Percentiles rank a stretch among this genome's conserved stretches.
Conservation (phyloP, 2,888 invertebrate species). For the Sepioteuthis lessoniana region DNA sequence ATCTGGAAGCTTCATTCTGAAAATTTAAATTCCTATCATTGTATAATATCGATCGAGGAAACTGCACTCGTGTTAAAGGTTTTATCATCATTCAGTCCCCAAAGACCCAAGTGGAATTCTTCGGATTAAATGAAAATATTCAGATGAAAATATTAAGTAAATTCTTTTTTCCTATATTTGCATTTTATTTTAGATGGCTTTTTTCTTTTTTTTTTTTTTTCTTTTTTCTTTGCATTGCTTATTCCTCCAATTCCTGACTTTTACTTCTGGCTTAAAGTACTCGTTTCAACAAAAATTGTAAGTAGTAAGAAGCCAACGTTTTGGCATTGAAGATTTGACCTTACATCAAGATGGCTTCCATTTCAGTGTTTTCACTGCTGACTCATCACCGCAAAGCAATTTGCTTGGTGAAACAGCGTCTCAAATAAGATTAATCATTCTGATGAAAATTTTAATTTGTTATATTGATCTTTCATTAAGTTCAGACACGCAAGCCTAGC, state of each 20-base stretch:
- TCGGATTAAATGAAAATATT: not conserved
- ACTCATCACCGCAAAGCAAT: not conserved
- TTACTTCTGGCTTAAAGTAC: too few relatives aligned
- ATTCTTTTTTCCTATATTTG: too few relatives aligned
- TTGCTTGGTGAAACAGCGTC: not conserved
- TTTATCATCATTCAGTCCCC: not conserved
- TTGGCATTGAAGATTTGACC: too few relatives aligned
- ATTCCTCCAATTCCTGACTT: too few relatives aligned
- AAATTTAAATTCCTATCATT: not conserved
- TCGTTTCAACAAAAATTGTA: too few relatives aligned
- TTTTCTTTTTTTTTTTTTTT: too few relatives aligned
- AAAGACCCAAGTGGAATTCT: not conserved
- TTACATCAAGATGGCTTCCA: not conserved
- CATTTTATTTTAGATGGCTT: too few relatives aligned
- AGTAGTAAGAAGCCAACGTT: too few relatives aligned
- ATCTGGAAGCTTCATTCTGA: not conserved
- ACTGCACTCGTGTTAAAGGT: not conserved
- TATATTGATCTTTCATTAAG: slow-evolving; percentile 1
- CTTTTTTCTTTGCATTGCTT: too few relatives aligned
- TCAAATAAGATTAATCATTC: slow-evolving; percentile 21
- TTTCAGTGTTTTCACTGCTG: not conserved
- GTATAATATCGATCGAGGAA: not conserved
- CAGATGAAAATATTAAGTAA: too few relatives aligned
- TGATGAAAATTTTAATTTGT: slow-evolving; percentile 1
- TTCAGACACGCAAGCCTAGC: slow-evolving; percentile 16